Percentiles rank a stretch among this genome's conserved stretches.
Evolutionary conservation across 2,888 invertebrate genomes (phyloP).

Genomic region (Pinctada fucata): DNA sequence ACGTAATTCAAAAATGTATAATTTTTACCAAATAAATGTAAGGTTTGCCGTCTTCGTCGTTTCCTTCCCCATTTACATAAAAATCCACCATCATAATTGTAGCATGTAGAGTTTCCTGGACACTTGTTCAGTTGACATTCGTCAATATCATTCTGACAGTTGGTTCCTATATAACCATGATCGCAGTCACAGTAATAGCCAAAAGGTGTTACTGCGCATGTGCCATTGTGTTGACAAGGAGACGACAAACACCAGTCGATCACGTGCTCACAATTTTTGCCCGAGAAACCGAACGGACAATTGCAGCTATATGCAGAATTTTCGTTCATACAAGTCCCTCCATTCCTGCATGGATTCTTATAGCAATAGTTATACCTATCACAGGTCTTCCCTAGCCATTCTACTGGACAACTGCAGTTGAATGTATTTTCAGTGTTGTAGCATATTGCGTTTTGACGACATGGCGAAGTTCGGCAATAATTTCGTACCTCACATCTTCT

Average conservation of each 20-base stretch:
- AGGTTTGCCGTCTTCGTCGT: too few species aligned
- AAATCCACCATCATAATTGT: too few species aligned
- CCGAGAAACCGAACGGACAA: constrained; percentile 12
- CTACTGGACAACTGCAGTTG: neutral
- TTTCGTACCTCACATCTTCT: neutral
- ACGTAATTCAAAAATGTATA: too few species aligned
- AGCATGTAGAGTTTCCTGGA: too few species aligned
- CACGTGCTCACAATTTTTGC: constrained; percentile 8
- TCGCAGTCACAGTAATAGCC: too few species aligned
- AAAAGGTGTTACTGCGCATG: neutral
- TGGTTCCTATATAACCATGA: too few species aligned
- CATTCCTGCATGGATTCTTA: neutral
- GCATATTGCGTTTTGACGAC: neutral
- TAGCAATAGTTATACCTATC: too few species aligned
- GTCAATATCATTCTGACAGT: too few species aligned
- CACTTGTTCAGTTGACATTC: too few species aligned
- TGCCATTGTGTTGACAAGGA: constrained; percentile 12
- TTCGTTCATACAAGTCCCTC: constrained; percentile 7
- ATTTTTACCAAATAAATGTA: too few species aligned
- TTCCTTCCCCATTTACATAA: too few species aligned
- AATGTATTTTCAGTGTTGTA: neutral
- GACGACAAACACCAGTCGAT: constrained; percentile 1
- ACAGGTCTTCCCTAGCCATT: constrained; percentile 16
- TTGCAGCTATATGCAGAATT: neutral
- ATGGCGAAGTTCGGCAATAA: constrained; percentile 9